phyloP scores from a whole-genome alignment of 2,888 invertebrate genomes.

The Stenoptilia bipunctidactyla region DNA sequence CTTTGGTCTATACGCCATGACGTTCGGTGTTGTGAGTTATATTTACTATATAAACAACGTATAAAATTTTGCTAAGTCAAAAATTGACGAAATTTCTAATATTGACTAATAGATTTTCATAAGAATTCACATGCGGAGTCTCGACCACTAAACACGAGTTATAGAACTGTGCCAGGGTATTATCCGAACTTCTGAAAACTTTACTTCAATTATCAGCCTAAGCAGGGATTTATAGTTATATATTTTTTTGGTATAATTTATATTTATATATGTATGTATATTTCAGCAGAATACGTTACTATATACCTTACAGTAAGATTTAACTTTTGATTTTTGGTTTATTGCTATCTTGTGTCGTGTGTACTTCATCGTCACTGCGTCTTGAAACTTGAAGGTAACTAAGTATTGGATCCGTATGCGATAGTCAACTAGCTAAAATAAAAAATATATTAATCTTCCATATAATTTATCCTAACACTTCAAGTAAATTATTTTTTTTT shows the following conservation, averaged over 20 bases:
- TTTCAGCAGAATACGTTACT: conserved; percentile 66
- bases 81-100: conserved; percentile 68
- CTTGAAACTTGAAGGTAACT: conserved; percentile 38
- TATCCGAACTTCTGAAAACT: conserved; percentile 56
- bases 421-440: conserved; percentile 69
- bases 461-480: conserved; percentile 56
- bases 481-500: conserved; percentile 49
- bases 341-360: conserved; percentile 63
- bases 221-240: conserved; percentile 67
- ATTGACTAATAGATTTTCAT: conserved; percentile 70
- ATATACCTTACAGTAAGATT: conserved; percentile 59
- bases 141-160: conserved; percentile 11
- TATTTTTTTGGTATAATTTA: conserved; percentile 57
- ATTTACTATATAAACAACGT: conserved; percentile 60
- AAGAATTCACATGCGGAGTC: conserved; percentile 64
- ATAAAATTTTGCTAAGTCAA: conserved; percentile 71
- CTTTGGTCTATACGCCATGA: conserved; percentile 66
- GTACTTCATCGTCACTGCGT: conserved; percentile 35
- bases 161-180: conserved; percentile 49
- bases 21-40: conserved; percentile 55
- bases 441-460: conserved; percentile 68
- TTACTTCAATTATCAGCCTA: conserved; percentile 55
- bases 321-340: conserved; percentile 69
- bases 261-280: conserved; percentile 62
- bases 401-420: conserved; percentile 50